Evolutionary conservation across 2,113 vertebrate genomes (phyloP).

Genomic region (Muntiacus reevesi): DNA sequence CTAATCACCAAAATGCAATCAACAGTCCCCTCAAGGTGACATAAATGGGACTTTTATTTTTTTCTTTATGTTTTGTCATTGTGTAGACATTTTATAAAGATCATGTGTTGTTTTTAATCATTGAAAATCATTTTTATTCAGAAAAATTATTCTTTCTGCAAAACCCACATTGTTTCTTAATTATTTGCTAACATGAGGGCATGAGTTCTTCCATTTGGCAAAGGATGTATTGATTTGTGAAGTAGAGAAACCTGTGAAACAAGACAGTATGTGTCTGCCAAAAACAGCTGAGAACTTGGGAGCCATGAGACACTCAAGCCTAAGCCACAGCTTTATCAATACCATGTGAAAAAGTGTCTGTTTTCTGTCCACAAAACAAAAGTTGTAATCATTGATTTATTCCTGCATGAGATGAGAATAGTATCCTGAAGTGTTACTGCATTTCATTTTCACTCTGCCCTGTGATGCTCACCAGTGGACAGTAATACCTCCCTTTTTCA

Average conservation of each 20-base stretch:
- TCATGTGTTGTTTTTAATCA: not conserved
- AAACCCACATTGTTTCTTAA: not conserved
- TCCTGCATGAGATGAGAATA: not conserved
- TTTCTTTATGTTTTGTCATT: not conserved
- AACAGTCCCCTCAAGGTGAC: not conserved
- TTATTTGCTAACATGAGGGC: not conserved
- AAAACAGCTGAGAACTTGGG: not conserved
- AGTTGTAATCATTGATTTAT: not conserved
- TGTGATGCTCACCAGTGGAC: not conserved
- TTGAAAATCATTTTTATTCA: conserved; percentile 4
- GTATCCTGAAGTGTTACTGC: not conserved
- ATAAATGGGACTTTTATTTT: not conserved
- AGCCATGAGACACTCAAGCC: not conserved
- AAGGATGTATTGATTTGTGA: not conserved
- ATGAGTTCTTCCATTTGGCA: not conserved
- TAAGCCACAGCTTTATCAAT: not conserved
- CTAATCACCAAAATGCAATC: not conserved
- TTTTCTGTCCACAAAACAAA: not conserved
- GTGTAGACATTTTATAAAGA: not conserved
- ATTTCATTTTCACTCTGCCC: not conserved
- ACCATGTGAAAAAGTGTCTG: not conserved
- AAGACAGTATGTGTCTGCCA: not conserved
- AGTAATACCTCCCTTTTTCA: not conserved
- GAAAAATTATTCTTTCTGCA: not conserved
- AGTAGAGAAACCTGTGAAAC: not conserved